Conservation (phyloP, 2,888 invertebrate species). For the Flexamia atlantica region DNA sequence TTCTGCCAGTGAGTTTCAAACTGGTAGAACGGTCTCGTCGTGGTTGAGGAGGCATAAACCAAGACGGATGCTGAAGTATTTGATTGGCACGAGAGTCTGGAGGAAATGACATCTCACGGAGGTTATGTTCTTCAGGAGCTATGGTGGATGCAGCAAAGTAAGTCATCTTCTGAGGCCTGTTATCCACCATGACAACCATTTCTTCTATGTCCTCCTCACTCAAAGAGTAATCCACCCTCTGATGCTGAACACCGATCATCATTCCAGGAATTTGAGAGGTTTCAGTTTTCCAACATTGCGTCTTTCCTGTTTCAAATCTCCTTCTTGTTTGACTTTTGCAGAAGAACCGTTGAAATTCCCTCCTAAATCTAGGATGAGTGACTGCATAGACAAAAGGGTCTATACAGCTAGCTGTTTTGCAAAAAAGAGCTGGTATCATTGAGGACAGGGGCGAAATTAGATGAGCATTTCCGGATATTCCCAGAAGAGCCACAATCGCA, state of each 20-base stretch:
- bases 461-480: conserved; percentile 81
- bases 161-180: conserved; percentile 56
- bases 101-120: conserved; percentile 51
- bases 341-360: conserved; percentile 78
- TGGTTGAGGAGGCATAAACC: conserved; percentile 73
- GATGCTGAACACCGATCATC: conserved; percentile 53
- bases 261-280: conserved; percentile 69
- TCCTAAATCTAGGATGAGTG: conserved; percentile 85
- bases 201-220: conserved; percentile 77
- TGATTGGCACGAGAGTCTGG: conserved; percentile 27
- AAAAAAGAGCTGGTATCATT: conserved; percentile 88
- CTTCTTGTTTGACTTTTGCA: conserved; percentile 66
- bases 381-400: conserved; percentile 90
- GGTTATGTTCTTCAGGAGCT: conserved; percentile 58
- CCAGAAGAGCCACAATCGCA: conserved; percentile 85
- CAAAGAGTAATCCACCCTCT: conserved; percentile 71
- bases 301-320: conserved; percentile 56
- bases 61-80: conserved; percentile 74
- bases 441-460: conserved; percentile 83
- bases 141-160: conserved; percentile 55
- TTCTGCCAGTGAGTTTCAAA: conserved; percentile 41
- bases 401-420: conserved; percentile 88
- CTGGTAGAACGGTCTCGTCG: conserved; percentile 46
- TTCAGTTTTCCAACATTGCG: conserved; percentile 72
- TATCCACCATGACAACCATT: conserved; percentile 77